Evolutionary conservation across 1,140 invertebrate species (phyloP).

Genomic region (Leptopilina boulardi): DNA sequence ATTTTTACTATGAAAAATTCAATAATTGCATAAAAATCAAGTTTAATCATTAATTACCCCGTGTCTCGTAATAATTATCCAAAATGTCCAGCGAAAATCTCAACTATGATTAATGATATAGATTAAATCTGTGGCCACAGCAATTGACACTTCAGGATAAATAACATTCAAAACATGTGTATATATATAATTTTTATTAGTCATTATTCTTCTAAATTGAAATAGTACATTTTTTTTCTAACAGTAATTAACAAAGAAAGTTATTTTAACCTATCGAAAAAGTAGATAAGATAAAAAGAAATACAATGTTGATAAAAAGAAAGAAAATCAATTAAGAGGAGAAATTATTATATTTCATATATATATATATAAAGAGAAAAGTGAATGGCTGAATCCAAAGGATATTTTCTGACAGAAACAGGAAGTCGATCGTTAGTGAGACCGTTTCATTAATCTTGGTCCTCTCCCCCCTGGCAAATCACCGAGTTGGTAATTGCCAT

Average conservation of each 20-base stretch:
- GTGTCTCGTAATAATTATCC: background rate
- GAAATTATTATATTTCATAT: constrained; percentile 39
- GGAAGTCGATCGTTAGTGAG: constrained; percentile 61
- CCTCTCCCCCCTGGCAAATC: constrained; percentile 63
- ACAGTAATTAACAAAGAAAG: too few species aligned
- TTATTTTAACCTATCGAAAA: too few species aligned
- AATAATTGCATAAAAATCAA: background rate
- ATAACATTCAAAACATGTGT: background rate
- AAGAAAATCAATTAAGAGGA: background rate
- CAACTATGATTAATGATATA: constrained; percentile 16
- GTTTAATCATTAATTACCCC: background rate
- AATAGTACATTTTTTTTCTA: too few species aligned
- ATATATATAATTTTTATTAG: background rate
- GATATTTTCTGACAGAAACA: constrained; percentile 42
- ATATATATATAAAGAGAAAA: constrained; percentile 36
- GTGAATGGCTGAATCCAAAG: constrained; percentile 56
- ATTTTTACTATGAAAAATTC: too few species aligned
- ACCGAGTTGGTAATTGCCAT: constrained; percentile 67
- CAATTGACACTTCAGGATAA: background rate
- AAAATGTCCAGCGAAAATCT: constrained; percentile 1
- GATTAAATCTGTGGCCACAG: background rate
- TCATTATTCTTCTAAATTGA: too few species aligned
- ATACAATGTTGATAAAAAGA: too few species aligned
- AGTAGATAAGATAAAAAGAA: too few species aligned
- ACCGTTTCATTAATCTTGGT: constrained; percentile 71